These are phyloP conservation scores for Pleuronectes platessa DNA, from an alignment of 2,113 vertebrate species.

Conservation along the genomic window DNA sequence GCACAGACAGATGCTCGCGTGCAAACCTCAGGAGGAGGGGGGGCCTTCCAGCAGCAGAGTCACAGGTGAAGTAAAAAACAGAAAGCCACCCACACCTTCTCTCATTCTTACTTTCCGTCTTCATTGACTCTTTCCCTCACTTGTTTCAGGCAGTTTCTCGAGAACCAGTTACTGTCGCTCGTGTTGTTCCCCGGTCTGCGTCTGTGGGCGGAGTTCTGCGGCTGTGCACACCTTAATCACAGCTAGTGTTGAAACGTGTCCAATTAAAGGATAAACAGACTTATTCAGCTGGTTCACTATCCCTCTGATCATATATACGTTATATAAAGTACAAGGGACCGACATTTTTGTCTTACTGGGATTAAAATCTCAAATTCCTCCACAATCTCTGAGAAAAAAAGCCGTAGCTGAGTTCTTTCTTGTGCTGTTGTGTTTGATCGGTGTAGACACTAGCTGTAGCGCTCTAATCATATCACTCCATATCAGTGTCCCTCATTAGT, in stretches of 20 bases:
- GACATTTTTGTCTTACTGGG: not conserved
- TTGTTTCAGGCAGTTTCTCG: not conserved
- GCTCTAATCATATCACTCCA: conserved; percentile 52
- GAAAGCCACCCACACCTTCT: conserved; percentile 14
- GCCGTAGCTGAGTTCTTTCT: not conserved
- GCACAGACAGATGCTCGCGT: conserved; percentile 79
- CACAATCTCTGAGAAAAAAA: not conserved
- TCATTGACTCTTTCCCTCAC: conserved; percentile 5
- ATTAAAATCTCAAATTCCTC: not conserved
- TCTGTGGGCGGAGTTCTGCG: conserved; percentile 30
- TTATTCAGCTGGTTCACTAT: not conserved
- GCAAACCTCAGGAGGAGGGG: conserved; percentile 84
- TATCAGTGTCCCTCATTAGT: conserved; percentile 62
- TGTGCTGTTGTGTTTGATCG: conserved; percentile 28
- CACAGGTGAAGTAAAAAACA: conserved; percentile 80
- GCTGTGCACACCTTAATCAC: conserved; percentile 44
- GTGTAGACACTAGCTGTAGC: conserved; percentile 31
- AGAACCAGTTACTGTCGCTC: conserved; percentile 23
- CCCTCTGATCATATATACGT: not conserved
- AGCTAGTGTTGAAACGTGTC: conserved; percentile 31
- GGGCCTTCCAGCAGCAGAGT: conserved; percentile 70
- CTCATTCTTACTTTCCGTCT: not conserved
- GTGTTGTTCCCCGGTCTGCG: conserved; percentile 24
- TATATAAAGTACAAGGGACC: not conserved
- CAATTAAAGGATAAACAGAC: conserved; percentile 38